Evolutionary conservation across 2,888 invertebrate species (phyloP), one percentile per base, ranked within the genome.

Genomic region (Sarcophaga carnaria): DNA sequence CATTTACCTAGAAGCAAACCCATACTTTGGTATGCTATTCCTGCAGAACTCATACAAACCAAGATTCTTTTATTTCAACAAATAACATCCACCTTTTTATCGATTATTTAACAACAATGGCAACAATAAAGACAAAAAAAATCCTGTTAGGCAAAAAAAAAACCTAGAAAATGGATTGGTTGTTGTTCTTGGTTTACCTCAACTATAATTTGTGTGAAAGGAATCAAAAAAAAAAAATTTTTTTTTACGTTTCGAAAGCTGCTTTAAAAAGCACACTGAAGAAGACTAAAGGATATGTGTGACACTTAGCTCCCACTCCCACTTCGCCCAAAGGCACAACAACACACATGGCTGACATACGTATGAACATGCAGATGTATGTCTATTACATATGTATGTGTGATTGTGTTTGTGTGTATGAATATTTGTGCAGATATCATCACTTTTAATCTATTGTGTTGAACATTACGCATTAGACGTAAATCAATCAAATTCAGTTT

Each of bases 371-470:
- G 17, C 54, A 54, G 8, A n/a, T 10, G 25, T 66, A 37, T n/a
- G 27, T 64, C 22, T 22, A 27, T 27, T 10, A 2, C 25, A 64
- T 64, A 37, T 63, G 14, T 37, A 37, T 63, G 14, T 14, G 2
- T 17, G 20, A n/a, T 8, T 25, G 45, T 72, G 20, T 14, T 12
- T 0, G 0, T 20, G 37, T 59, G 20, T 47, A 2, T 45, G 17
- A 8, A 47, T 66, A 22, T 62, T 54, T 54, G 54, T 47, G 49
- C 27, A 74, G 27, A 78, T 80, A 79, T 81, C 83, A 83, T 81
- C 80, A 87, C 78, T 78, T 87, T 81, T 81, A 84, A 83, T 81
- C 85, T 87, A 74, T 83, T 83, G 62, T 80, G 74, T 81, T 81
- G 75, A 77, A 81, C 83, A 81, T 71, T 84, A 87, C 78, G 81